A percentile compares a stretch with the other conserved stretches of the same genome.
Conservation (phyloP, 2,797 vertebrate species). For the Kryptopterus vitreolus region DNA sequence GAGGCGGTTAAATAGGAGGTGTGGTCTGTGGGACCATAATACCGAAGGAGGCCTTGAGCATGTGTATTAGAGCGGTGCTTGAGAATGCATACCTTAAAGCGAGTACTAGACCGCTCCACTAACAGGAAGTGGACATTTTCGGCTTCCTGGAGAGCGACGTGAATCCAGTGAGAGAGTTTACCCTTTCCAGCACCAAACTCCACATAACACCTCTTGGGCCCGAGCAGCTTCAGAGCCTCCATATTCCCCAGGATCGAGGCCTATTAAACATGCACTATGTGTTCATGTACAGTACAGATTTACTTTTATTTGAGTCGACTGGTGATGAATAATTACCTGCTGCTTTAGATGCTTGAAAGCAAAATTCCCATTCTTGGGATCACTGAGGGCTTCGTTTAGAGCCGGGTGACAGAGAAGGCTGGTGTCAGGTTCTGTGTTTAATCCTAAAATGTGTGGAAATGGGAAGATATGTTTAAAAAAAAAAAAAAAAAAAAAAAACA, state of each 20-base stretch:
- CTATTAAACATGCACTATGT: constrained; percentile 65
- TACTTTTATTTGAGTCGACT: neutral
- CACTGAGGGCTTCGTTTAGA: constrained; percentile 79
- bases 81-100: constrained; percentile 83
- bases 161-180: constrained; percentile 95
- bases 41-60: no score
- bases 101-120: constrained; percentile 89
- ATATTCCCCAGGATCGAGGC: constrained; percentile 93
- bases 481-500: neutral
- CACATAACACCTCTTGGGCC: constrained; percentile 82
- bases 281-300: neutral
- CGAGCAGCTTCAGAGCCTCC: constrained; percentile 84
- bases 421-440: constrained; percentile 73
- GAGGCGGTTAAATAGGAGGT: neutral
- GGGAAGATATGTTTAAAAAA: neutral
- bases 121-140: constrained; percentile 85
- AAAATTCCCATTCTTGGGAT: constrained; percentile 88
- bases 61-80: neutral
- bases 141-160: constrained; percentile 77
- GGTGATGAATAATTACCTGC: constrained; percentile 76
- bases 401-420: constrained; percentile 78
- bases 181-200: constrained; percentile 97
- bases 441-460: constrained; percentile 66
- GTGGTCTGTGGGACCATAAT: neutral
- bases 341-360: constrained; percentile 94